A percentile compares a stretch with the other conserved stretches of the same genome.
Evolutionary conservation across 2,113 vertebrate genomes (phyloP).

Genomic region (Malaclemys terrapin): DNA sequence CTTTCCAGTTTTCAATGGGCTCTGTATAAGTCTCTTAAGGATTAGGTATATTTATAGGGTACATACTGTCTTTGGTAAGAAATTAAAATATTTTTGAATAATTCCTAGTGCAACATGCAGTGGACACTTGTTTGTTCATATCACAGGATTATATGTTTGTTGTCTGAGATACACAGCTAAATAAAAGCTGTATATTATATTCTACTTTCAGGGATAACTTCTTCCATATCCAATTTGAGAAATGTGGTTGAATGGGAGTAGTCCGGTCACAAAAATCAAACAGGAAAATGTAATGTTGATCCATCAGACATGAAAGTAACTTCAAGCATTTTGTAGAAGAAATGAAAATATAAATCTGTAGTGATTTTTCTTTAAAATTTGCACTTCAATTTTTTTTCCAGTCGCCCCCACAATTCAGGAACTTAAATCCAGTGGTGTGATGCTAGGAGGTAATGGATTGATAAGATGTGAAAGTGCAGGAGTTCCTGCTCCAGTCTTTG

Average conservation of each 20-base stretch:
- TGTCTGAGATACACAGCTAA: background rate
- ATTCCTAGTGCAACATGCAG: background rate
- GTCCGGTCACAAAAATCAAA: background rate
- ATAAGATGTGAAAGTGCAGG: constrained; percentile 96
- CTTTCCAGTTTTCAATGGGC: background rate
- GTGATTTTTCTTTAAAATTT: constrained; percentile 44
- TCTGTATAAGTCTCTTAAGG: accelerated
- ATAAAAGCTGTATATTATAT: background rate
- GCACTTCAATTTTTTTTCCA: constrained; percentile 77
- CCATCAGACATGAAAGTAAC: background rate
- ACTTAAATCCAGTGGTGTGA: constrained; percentile 91
- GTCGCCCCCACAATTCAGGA: constrained; percentile 96
- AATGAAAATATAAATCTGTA: background rate
- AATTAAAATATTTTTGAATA: background rate
- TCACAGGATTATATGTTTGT: background rate
- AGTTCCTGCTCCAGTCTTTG: constrained; percentile 91
- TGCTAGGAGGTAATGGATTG: constrained; percentile 90
- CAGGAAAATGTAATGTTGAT: background rate
- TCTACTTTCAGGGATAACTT: background rate
- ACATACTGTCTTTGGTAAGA: accelerated
- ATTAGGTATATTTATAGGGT: background rate
- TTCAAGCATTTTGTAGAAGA: background rate
- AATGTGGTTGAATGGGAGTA: background rate
- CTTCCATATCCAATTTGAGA: background rate
- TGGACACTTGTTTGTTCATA: accelerated